Base-by-base conservation (phyloP, 2,113 vertebrate species). In the Hystrix brachyura region DNA sequence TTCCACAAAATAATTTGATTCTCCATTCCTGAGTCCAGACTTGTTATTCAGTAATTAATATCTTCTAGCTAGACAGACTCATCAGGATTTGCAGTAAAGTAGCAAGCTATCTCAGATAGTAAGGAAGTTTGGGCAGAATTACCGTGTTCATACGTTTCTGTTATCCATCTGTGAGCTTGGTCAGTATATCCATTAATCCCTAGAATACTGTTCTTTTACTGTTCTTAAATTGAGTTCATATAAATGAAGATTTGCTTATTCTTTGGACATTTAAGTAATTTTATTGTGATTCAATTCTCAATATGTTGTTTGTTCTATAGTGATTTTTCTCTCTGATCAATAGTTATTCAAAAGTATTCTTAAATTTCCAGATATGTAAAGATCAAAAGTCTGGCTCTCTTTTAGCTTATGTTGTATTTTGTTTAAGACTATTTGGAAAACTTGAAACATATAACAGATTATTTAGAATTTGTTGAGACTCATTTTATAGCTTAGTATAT, bases 1-100 rank as follows among this genome's bases (percentile, higher is more conserved):
- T 94, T 96, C 65, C 34, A 74, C 64, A 82, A 97, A 96, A 84
- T 95, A 93, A 83, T 87, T 71, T 85, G 72, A 95, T 92, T 92
- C 79, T 82, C 46, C 72, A 53, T 46, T 71, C 51, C 72, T 82
- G 65, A 71, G n/a, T 82, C 72, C 71, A 94, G 43, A 96, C 94
- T 92, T 96, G 64, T 76, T 91, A 57, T 88, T 96, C 51, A 5
- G 72, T 71, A 92, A 88, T 93, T 87, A 93, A 93, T 86, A 88
- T 53, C 46, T 85, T 51, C 11, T 23, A 87, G 29, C 65, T 57
- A 86, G 78, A 57, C 64, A 94, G 59, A 74, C 87, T 27, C 67
- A 29, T 83, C 38, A n/a, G n/a, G 43, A 25, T 72, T 84, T 93
- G 32, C 48, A 71, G 51, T 53, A 17, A 83, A 71, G 46, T 15